Percentiles rank a stretch among this genome's conserved stretches.
phyloP scores from a whole-genome alignment of 2,113 vertebrate species.

The Callaeas wilsoni region DNA sequence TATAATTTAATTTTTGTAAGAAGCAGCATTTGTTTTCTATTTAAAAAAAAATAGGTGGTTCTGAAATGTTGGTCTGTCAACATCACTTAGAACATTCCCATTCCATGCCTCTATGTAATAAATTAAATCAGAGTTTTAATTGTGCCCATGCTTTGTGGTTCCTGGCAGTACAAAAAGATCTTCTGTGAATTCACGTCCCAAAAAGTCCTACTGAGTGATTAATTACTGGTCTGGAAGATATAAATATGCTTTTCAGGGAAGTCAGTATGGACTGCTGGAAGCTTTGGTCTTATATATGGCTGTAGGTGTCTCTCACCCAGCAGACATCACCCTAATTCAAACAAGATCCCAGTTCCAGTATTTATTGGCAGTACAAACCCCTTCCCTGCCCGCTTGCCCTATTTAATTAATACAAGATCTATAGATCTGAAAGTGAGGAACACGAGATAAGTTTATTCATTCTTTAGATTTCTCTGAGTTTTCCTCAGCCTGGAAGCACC shows the following conservation, averaged over 20 bases:
- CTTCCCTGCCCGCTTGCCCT: background rate
- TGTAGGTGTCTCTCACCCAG: constrained; percentile 65
- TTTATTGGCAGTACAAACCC: background rate
- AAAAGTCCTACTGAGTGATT: constrained; percentile 77
- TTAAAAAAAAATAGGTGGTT: constrained; percentile 60
- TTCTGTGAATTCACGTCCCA: constrained; percentile 68
- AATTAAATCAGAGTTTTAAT: constrained; percentile 83
- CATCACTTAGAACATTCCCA: constrained; percentile 72
- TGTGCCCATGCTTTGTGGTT: constrained; percentile 78
- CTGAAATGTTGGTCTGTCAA: constrained; percentile 71
- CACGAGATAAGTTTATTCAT: background rate
- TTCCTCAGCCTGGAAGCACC: background rate
- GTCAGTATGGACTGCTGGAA: constrained; percentile 72
- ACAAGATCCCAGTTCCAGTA: constrained; percentile 69
- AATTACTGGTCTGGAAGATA: constrained; percentile 84
- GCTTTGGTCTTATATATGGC: constrained; percentile 65
- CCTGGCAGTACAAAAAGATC: constrained; percentile 79
- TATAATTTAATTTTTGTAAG: constrained; percentile 69
- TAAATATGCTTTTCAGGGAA: constrained; percentile 80
- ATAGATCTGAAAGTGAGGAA: background rate
- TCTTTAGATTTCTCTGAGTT: background rate
- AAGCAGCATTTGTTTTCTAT: constrained; percentile 73
- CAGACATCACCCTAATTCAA: constrained; percentile 77
- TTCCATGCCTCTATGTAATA: constrained; percentile 71
- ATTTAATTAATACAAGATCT: constrained; percentile 16